Percentiles rank a stretch among this genome's conserved stretches.
phyloP scores from a whole-genome alignment of 2,888 invertebrate species.

The Tetragnatha montana region DNA sequence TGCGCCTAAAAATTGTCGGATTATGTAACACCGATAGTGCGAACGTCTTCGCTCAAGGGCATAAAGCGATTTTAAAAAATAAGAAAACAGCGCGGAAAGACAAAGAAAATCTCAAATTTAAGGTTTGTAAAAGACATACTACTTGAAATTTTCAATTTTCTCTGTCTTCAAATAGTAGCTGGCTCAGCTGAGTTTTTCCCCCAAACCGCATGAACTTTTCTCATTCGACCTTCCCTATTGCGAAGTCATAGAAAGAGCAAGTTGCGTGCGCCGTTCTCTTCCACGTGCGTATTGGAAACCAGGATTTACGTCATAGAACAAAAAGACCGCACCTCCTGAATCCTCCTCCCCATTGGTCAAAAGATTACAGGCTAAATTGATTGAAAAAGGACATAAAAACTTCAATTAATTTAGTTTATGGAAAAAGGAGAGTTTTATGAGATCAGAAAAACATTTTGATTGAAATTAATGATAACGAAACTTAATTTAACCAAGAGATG shows the following conservation, averaged over 20 bases:
- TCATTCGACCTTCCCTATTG: slow-evolving; percentile 61
- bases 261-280: slow-evolving; percentile 48
- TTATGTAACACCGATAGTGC: slow-evolving; percentile 52
- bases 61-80: slow-evolving; percentile 28
- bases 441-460: no score
- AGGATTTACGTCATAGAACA: slow-evolving; percentile 51
- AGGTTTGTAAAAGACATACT: not conserved
- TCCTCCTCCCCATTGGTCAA: slow-evolving; percentile 31
- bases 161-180: not conserved
- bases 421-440: no score
- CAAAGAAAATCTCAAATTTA: not conserved
- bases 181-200: slow-evolving; percentile 37
- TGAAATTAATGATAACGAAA: no score
- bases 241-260: slow-evolving; percentile 62
- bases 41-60: slow-evolving; percentile 66
- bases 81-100: not conserved
- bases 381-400: no score
- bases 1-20: not conserved
- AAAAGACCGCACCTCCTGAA: slow-evolving; percentile 49
- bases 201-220: slow-evolving; percentile 64
- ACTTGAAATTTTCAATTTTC: not conserved
- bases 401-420: no score
- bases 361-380: not conserved
- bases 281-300: slow-evolving; percentile 57
- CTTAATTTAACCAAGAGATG: no score